Evolutionary conservation across 2,888 invertebrate species (phyloP), one percentile per base, ranked within the genome.

Genomic region (Dryobota labecula): DNA sequence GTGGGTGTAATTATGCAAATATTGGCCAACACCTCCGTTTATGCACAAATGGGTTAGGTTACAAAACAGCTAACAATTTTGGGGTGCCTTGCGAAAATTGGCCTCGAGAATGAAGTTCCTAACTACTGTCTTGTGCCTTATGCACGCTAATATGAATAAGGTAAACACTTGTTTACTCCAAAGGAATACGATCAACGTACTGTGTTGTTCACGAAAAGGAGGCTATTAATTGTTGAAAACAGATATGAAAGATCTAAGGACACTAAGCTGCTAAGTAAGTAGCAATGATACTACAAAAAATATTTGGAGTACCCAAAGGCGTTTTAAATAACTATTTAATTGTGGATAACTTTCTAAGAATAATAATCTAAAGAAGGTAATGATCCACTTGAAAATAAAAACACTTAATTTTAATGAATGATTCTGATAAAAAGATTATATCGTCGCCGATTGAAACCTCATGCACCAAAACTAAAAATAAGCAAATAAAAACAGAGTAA

Each of bases 81-180:
- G 67, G 83, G 76, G 63, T 76, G 75, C 57, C 83, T 85, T 88
- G 78, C 78, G 82, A 84, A 84, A 84, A 84, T 66, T 84, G 49
- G 71, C 82, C 82, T 85, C 81, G 73, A 65, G 47, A 62, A 71
- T 57, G 49, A 70, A 62, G 61, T 75, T 80, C 73, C 38, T 70
- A 69, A 79, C 70, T 51, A 65, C 65, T 41, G 30, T 15, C 8
- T 62, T 53, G 53, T 33, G 47, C 56, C 36, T 49, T 51, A 30
- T 38, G 33, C 30, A 18, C 20, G 11, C 24, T 53, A 63, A 68
- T 45, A 18, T n/a, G n/a, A n/a, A n/a, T 27, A 30, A 53, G 33
- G 53, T 54, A 76, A 58, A 70, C 27, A 81, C 7, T n/a, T 33
- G 43, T 62, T 62, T 51, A 62, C 20, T 72, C 72, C 24, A 69